A percentile compares a stretch with the other conserved stretches of the same genome.
These are phyloP conservation scores for Dicentrarchus labrax DNA, from an alignment of 2,113 vertebrate species.

Conservation along the genomic window DNA sequence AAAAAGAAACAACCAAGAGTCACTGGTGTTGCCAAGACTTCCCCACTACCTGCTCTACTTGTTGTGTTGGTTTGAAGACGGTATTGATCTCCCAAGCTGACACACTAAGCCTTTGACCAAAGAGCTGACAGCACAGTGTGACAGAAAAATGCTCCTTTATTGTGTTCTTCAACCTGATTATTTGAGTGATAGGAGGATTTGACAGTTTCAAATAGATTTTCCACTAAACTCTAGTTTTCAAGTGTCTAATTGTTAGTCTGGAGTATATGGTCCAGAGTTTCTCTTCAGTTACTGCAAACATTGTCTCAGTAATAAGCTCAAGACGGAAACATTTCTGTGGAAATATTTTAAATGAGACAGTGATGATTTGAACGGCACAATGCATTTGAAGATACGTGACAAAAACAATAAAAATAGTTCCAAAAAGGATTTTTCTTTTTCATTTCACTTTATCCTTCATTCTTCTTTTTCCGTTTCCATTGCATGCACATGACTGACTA, in stretches of 20 bases:
- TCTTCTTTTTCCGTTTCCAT: conserved; percentile 30
- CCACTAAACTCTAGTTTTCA: conserved; percentile 21
- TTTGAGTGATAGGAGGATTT: conserved; percentile 15
- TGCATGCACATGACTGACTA: conserved; percentile 53
- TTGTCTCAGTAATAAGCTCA: conserved; percentile 11
- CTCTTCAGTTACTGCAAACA: conserved; percentile 20
- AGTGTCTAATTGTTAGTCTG: conserved; percentile 35
- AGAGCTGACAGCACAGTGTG: conserved; percentile 24
- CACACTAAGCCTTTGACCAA: conserved; percentile 20
- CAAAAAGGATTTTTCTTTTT: conserved; percentile 9
- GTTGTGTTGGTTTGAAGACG: conserved; percentile 12
- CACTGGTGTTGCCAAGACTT: conserved; percentile 17
- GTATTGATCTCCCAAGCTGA: conserved; percentile 31
- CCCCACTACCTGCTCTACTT: not conserved
- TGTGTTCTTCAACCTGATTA: conserved; percentile 17
- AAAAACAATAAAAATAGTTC: conserved; percentile 38
- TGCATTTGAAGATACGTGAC: not conserved
- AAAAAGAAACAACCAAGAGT: conserved; percentile 27
- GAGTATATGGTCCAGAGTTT: not conserved
- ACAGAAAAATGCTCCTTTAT: conserved; percentile 16
- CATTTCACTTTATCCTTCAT: conserved; percentile 41
- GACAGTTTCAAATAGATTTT: conserved; percentile 24
- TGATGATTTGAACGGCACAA: conserved; percentile 13
- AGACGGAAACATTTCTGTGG: not conserved
- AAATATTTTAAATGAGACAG: conserved; percentile 41